phyloP scores from a whole-genome alignment of 2,888 invertebrate genomes.

The Petrolisthes cinctipes region DNA sequence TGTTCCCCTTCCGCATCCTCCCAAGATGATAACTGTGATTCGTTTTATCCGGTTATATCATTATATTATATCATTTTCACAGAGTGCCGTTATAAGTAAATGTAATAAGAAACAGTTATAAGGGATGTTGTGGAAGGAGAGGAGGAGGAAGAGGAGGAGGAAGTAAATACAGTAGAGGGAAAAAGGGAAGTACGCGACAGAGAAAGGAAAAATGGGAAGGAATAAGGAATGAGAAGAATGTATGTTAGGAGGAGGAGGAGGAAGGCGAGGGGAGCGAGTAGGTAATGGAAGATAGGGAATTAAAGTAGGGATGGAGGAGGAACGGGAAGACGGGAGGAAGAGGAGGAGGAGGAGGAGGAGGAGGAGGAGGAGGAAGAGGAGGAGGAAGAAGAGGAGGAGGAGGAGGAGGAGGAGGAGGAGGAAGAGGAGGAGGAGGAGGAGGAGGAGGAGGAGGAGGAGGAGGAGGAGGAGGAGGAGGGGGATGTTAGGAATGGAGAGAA shows the following conservation, averaged over 20 bases:
- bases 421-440: constrained; percentile 1
- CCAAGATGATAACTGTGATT: too few species aligned
- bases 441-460: background rate
- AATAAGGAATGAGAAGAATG: background rate
- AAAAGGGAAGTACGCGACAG: background rate
- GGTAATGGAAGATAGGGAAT: background rate
- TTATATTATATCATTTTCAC: too few species aligned
- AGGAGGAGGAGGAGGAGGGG: background rate
- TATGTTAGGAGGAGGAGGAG: background rate
- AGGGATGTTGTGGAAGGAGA: background rate
- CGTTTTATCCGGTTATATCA: too few species aligned
- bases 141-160: background rate
- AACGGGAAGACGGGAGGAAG: background rate
- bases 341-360: background rate
- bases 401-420: background rate
- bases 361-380: background rate
- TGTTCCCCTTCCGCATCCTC: too few species aligned
- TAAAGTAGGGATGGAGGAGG: background rate
- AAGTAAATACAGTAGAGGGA: background rate
- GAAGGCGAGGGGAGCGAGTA: background rate
- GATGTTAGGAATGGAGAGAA: background rate
- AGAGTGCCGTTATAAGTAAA: too few species aligned
- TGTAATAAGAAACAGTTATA: background rate
- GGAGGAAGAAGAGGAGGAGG: background rate
- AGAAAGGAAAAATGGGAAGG: background rate